A percentile compares a stretch with the other conserved stretches of the same genome.
phyloP scores from a whole-genome alignment of 2,888 invertebrate species.

The Archips crataeganus region DNA sequence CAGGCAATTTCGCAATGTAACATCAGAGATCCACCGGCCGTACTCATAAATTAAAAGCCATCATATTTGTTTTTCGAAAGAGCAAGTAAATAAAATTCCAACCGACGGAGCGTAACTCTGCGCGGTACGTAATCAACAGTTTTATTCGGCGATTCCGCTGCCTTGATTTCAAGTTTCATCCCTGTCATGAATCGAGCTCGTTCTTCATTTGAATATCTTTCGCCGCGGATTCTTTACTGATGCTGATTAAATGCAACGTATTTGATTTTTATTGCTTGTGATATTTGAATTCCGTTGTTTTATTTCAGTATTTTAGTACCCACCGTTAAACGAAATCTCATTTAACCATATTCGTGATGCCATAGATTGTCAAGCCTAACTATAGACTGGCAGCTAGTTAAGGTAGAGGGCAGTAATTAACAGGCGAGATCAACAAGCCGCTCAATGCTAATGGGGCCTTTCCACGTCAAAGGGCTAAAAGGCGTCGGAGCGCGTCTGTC shows the following conservation, averaged over 20 bases:
- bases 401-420: constrained; percentile 80
- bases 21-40: constrained; percentile 61
- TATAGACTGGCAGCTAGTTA: constrained; percentile 56
- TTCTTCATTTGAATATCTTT: constrained; percentile 74
- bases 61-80: constrained; percentile 81
- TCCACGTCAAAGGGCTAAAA: constrained; percentile 83
- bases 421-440: constrained; percentile 80
- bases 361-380: constrained; percentile 27
- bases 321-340: background rate
- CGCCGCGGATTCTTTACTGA: constrained; percentile 62
- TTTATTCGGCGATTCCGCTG: constrained; percentile 77
- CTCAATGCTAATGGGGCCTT: constrained; percentile 82
- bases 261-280: constrained; percentile 46
- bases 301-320: constrained; percentile 31
- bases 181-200: constrained; percentile 61
- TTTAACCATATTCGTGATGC: background rate
- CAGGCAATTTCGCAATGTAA: constrained; percentile 57
- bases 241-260: constrained; percentile 70
- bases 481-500: constrained; percentile 82
- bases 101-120: constrained; percentile 77
- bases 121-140: constrained; percentile 80
- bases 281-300: constrained; percentile 35
- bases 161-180: constrained; percentile 71
- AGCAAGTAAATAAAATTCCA: constrained; percentile 78
- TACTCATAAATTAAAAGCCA: constrained; percentile 81